Evolutionary conservation across 2,888 invertebrate genomes (phyloP), one percentile per base, ranked within the genome.

Genomic region (Branchellion lobata): DNA sequence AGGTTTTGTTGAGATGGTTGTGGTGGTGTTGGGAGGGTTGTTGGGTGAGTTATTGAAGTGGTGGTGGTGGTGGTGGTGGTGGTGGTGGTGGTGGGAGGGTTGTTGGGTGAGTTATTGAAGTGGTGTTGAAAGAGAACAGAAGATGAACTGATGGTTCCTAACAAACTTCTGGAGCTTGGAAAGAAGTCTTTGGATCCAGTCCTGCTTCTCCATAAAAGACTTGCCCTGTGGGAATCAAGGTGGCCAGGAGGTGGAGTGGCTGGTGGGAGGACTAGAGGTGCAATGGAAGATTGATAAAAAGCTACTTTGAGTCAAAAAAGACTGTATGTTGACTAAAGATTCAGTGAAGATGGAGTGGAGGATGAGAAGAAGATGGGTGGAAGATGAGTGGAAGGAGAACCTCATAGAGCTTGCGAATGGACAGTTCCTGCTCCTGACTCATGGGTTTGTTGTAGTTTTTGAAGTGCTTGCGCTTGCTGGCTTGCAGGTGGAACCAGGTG

Each of bases 401-500:
- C 65, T 77, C 29, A 34, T 57, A 65, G n/a, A 33, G 18, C 24
- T 34, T n/a, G n/a, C 61, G 57, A 31, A 29, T 33, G 18, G 34
- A 18, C 21, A 31, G 33, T 34, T 61, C 77, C 18, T 77, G 31
- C 8, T 24, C 24, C 14, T 33, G 36, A 2, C 33, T 31, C 33
- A 77, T 77, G n/a, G n/a, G 11, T 14, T 14, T 61, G 77, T 77
- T 33, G 33, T 34, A 24, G 24, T 21, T 65, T 27, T 77, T 77
- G 1, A 34, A 34, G 61, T 77, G 57, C 53, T 65, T 77, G 31
- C 77, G 33, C 36, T 77, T 77, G 27, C n/a, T 31, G 21, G 65
- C 77, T 65, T 77, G 77, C n/a, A 77, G 31, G 57, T 77, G 31
- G 65, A 77, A 77, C 77, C 77, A 77, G 18, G 34, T 77, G 61